phyloP scores from a whole-genome alignment of 53 echinoderm and acorn worm species.

The Paelopatides confundens region DNA sequence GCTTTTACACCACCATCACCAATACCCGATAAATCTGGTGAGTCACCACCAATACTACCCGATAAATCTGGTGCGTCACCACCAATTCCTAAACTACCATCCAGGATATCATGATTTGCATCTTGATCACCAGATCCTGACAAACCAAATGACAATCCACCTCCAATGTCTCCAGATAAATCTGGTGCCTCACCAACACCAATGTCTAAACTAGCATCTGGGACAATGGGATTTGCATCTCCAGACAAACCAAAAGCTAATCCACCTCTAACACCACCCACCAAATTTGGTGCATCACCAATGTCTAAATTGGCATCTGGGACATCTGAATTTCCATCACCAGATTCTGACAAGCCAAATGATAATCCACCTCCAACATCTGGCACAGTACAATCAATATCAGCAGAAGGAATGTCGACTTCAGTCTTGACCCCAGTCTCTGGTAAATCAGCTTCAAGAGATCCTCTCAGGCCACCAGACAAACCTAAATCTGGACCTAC shows the following conservation, averaged over 20 bases:
- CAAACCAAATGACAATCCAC: conserved; percentile 16
- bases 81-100: no score
- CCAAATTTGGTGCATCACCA: neutral
- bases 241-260: neutral
- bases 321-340: neutral
- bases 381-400: neutral
- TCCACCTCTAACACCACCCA: neutral
- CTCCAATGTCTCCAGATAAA: neutral
- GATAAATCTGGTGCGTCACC: neutral
- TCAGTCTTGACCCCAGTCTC: conserved; percentile 47
- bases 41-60: neutral
- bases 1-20: neutral
- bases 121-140: neutral
- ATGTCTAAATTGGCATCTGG: neutral
- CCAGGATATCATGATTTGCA: no score
- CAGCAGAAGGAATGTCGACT: conserved; percentile 38
- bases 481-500: conserved; percentile 18
- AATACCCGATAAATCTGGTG: neutral
- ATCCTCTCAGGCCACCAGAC: conserved; percentile 12
- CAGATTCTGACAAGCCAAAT: conserved; percentile 13
- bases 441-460: conserved; percentile 21
- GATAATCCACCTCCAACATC: neutral
- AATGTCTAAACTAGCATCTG: conserved; percentile 2
- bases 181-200: conserved; percentile 10
- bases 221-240: neutral